Evolutionary conservation across 2,113 vertebrate species (phyloP).

Genomic region (Anarrhichthys ocellatus): DNA sequence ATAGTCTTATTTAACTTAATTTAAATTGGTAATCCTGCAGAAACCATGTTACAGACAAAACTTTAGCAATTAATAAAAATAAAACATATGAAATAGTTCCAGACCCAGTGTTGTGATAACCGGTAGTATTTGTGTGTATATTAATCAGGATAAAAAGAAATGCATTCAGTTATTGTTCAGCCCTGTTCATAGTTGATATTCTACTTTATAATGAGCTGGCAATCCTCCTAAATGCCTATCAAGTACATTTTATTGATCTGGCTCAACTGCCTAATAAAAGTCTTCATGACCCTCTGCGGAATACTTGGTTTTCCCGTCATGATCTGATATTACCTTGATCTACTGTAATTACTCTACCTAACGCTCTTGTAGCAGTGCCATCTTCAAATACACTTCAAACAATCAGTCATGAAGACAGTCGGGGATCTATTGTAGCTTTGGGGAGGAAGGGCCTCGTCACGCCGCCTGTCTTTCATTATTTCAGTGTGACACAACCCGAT

Average conservation of each 20-base stretch:
- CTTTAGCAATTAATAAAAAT: neutral
- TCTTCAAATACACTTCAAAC: slow-evolving; percentile 17
- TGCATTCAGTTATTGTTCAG: neutral
- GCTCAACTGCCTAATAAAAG: slow-evolving; percentile 20
- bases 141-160: neutral
- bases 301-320: slow-evolving; percentile 17
- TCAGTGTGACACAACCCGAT: slow-evolving; percentile 55
- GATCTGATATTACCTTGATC: slow-evolving; percentile 22
- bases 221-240: slow-evolving; percentile 26
- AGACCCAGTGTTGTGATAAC: neutral
- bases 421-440: slow-evolving; percentile 49
- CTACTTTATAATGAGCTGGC: slow-evolving; percentile 7
- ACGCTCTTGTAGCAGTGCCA: neutral
- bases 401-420: neutral
- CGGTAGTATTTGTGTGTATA: neutral
- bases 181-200: neutral
- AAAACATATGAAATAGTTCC: neutral
- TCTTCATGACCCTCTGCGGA: slow-evolving; percentile 14
- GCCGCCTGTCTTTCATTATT: slow-evolving; percentile 59
- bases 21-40: neutral
- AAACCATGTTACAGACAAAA: neutral
- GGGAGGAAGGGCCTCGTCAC: slow-evolving; percentile 52
- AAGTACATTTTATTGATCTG: slow-evolving; percentile 36
- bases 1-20: neutral
- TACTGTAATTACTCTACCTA: neutral